A percentile compares a stretch with the other conserved stretches of the same genome.
These are phyloP conservation scores for Silurus meridionalis DNA, from an alignment of 2,113 vertebrate genomes.

Conservation along the genomic window DNA sequence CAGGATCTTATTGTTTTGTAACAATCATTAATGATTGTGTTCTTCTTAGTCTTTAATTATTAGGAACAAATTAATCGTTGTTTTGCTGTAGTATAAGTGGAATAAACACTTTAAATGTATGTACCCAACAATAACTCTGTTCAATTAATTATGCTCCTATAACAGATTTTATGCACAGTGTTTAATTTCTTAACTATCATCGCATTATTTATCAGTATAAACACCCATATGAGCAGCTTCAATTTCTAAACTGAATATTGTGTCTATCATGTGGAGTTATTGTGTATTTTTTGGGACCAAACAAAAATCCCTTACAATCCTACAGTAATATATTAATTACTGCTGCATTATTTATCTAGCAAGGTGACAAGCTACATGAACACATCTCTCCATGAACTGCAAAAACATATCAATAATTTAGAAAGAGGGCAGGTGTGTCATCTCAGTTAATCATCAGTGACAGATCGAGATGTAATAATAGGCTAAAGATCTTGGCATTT, in stretches of 20 bases:
- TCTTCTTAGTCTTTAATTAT: background rate
- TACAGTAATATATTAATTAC: background rate
- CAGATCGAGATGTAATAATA: constrained; percentile 8
- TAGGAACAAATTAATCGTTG: background rate
- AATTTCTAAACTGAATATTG: background rate
- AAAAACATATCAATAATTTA: constrained; percentile 36
- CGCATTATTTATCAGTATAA: background rate
- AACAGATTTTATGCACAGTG: background rate
- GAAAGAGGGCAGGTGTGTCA: constrained; percentile 1
- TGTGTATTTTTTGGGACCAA: background rate
- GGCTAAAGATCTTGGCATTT: constrained; percentile 14
- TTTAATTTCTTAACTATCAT: background rate
- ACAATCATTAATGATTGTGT: too few species aligned
- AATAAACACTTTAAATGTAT: background rate
- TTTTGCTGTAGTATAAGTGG: background rate
- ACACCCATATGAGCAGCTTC: background rate
- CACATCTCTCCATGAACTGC: constrained; percentile 1
- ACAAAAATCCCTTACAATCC: background rate
- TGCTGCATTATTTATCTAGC: constrained; percentile 2
- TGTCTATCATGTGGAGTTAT: background rate
- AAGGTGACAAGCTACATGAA: background rate
- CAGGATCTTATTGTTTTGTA: too few species aligned
- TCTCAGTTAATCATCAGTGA: constrained; percentile 1
- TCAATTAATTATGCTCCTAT: background rate
- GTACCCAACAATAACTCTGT: background rate